A percentile compares a stretch with the other conserved stretches of the same genome.
Conservation (phyloP, 2,888 invertebrate species). For the Lottia scabra region DNA sequence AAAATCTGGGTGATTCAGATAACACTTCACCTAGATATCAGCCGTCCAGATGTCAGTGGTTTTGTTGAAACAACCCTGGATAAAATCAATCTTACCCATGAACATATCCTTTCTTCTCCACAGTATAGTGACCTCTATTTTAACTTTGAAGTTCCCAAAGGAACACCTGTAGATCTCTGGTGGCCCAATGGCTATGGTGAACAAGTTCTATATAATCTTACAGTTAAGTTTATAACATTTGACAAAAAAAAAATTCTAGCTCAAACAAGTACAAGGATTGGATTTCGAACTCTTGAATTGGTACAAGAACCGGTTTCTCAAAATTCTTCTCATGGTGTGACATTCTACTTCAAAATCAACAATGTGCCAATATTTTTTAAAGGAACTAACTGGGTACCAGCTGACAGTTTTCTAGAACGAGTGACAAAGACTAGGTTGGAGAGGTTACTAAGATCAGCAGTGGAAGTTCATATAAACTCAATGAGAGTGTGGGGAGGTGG, state of each 20-base stretch:
- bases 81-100: too few relatives aligned
- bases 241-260: slow-evolving; percentile 29
- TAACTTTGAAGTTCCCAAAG: slow-evolving; percentile 11
- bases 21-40: too few relatives aligned
- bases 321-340: slow-evolving; percentile 41
- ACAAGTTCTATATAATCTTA: slow-evolving; percentile 78
- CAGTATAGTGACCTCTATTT: too few relatives aligned
- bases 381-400: slow-evolving; percentile 94
- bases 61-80: too few relatives aligned
- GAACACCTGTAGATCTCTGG: slow-evolving; percentile 77
- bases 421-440: slow-evolving; percentile 75
- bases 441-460: slow-evolving; percentile 78
- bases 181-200: slow-evolving; percentile 88
- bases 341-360: slow-evolving; percentile 92
- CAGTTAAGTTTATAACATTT: slow-evolving; percentile 69
- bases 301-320: slow-evolving; percentile 76
- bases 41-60: too few relatives aligned
- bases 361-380: slow-evolving; percentile 89
- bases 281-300: slow-evolving; percentile 87
- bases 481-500: slow-evolving; percentile 98
- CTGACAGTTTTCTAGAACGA: slow-evolving; percentile 84
- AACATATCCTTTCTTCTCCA: too few relatives aligned
- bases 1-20: too few relatives aligned
- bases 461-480: slow-evolving; percentile 89
- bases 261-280: slow-evolving; percentile 77